A percentile compares a stretch with the other conserved stretches of the same genome.
Evolutionary conservation across 2,797 vertebrate species (phyloP).

Genomic region (Sebastes itinus): DNA sequence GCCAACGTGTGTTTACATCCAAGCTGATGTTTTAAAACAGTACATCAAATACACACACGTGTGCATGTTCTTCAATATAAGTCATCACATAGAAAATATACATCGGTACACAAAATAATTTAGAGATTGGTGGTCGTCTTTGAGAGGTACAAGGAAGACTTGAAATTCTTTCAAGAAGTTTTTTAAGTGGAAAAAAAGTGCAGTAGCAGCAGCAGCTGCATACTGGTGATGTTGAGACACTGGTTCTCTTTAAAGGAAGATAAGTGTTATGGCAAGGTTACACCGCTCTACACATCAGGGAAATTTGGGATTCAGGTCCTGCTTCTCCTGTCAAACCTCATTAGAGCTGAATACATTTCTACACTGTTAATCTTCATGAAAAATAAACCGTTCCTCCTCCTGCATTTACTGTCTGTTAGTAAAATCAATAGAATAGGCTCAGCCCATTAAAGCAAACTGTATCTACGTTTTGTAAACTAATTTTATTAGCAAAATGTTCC

Average conservation of each 20-base stretch:
- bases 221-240: neutral
- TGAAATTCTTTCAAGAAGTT: neutral
- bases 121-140: constrained; percentile 13
- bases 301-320: neutral
- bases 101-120: constrained; percentile 62
- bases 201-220: neutral
- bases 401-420: neutral
- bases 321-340: neutral
- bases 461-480: neutral
- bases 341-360: neutral
- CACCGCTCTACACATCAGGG: neutral
- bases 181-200: neutral
- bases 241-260: neutral
- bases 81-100: constrained; percentile 55
- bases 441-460: neutral
- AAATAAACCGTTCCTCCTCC: neutral
- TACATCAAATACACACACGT: constrained; percentile 25
- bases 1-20: neutral
- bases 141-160: neutral
- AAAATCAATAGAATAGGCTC: neutral
- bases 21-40: constrained; percentile 12
- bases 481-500: neutral
- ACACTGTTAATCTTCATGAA: neutral
- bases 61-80: neutral
- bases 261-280: neutral